These are phyloP conservation scores for Melanerpes aurifrons DNA, from an alignment of 2,113 vertebrate species.

Conservation along the genomic window DNA sequence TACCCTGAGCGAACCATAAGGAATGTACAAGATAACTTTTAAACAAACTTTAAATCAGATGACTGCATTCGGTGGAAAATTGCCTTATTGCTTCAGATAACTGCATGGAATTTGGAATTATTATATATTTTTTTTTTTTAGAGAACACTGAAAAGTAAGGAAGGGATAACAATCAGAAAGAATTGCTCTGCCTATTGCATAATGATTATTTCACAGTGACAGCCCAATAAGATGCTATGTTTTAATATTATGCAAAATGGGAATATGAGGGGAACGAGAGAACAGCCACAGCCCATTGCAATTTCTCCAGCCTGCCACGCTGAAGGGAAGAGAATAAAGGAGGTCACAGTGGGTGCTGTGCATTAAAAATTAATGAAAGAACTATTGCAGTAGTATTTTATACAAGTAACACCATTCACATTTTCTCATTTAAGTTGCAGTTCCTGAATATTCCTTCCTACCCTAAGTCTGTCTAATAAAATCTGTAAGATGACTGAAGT, in stretches of 20 bases:
- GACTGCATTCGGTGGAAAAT: conserved; percentile 35
- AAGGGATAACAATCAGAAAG: conserved; percentile 19
- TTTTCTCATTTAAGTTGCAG: conserved; percentile 78
- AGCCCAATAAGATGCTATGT: conserved; percentile 48
- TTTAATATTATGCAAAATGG: conserved; percentile 45
- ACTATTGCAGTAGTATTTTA: conserved; percentile 84
- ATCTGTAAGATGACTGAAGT: conserved; percentile 63
- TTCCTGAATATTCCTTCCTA: conserved; percentile 74
- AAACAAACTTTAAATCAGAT: conserved; percentile 53
- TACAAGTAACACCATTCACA: conserved; percentile 78
- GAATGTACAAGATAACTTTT: conserved; percentile 11
- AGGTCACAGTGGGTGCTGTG: conserved; percentile 77
- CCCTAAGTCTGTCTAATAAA: conserved; percentile 76
- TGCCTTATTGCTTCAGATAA: conserved; percentile 24
- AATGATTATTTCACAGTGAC: conserved; percentile 45
- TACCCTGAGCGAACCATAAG: background rate
- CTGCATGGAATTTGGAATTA: background rate
- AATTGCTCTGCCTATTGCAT: background rate
- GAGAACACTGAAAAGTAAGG: conserved; percentile 6
- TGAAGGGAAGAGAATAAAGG: conserved; percentile 77
- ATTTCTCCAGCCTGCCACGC: conserved; percentile 76
- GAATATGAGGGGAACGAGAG: background rate
- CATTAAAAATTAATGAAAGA: conserved; percentile 86
- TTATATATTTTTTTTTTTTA: background rate
- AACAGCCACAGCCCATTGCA: conserved; percentile 70